Conservation (phyloP, 2,888 invertebrate genomes). For the Drosophila fungiperda region DNA sequence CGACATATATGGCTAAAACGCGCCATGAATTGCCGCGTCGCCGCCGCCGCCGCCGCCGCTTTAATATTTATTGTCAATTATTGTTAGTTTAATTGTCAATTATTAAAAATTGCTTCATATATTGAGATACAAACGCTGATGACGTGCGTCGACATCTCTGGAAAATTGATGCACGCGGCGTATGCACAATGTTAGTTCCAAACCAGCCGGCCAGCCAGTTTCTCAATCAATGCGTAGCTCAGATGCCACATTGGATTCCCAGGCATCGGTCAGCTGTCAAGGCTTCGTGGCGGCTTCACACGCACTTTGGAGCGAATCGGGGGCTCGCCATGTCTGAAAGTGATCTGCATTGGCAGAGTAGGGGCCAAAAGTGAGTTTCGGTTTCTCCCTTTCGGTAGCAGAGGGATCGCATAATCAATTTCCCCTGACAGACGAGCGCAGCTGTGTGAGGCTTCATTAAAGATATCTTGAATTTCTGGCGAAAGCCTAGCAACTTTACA, state of each 20-base stretch:
- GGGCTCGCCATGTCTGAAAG: conserved; percentile 17
- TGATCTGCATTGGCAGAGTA: conserved; percentile 36
- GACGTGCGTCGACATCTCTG: conserved; percentile 33
- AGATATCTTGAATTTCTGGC: conserved; percentile 2
- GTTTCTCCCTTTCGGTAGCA: conserved; percentile 29
- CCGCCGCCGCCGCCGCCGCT: conserved; percentile 42
- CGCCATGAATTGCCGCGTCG: conserved; percentile 71
- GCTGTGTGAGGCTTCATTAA: conserved; percentile 40
- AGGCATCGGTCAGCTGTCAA: conserved; percentile 54
- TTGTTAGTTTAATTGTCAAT: conserved; percentile 79
- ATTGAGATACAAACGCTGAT: conserved; percentile 19
- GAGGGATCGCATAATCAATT: conserved; percentile 53
- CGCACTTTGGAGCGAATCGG: conserved; percentile 30
- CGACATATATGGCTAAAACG: conserved; percentile 75
- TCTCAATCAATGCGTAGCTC: conserved; percentile 71
- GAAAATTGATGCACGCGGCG: conserved; percentile 57
- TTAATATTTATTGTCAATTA: conserved; percentile 80
- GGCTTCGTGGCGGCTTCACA: conserved; percentile 49
- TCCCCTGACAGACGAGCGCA: conserved; percentile 39
- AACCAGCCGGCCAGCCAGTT: conserved; percentile 9
- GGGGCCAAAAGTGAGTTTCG: conserved; percentile 24
- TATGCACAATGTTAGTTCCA: conserved; percentile 57
- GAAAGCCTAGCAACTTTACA: background rate
- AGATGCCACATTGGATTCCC: conserved; percentile 61
- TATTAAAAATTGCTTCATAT: conserved; percentile 68